Evolutionary conservation across 2,888 invertebrate genomes (phyloP).

Genomic region (Syrista parreyssii): DNA sequence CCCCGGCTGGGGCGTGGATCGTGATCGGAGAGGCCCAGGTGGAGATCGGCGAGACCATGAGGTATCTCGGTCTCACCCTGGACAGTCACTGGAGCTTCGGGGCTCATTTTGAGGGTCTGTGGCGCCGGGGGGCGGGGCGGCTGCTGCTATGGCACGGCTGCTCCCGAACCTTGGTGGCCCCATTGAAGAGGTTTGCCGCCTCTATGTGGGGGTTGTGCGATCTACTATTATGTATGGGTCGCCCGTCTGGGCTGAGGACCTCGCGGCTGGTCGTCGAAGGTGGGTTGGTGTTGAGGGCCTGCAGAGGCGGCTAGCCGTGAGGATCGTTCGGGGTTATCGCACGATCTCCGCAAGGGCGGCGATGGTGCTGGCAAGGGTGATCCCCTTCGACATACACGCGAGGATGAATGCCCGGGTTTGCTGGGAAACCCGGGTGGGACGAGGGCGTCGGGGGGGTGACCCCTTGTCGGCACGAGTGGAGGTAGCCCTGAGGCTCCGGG

Average conservation of each 20-base stretch:
- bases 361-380: too few species aligned
- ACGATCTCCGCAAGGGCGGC: neutral
- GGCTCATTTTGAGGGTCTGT: too few species aligned
- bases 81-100: too few species aligned
- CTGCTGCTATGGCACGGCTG: neutral
- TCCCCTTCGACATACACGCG: too few species aligned
- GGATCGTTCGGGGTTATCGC: neutral
- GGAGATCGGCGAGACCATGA: neutral
- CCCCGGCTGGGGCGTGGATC: neutral
- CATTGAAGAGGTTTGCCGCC: neutral
- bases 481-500: neutral
- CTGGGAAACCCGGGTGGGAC: fast-evolving
- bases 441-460: neutral
- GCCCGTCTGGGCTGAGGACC: neutral
- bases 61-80: too few species aligned
- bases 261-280: too few species aligned
- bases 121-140: too few species aligned
- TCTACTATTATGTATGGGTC: neutral
- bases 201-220: too few species aligned
- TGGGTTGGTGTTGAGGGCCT: fast-evolving
- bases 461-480: neutral
- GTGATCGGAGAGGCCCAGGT: neutral
- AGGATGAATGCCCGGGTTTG: neutral
- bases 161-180: neutral
- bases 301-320: neutral